Conservation (phyloP, 2,888 invertebrate genomes). For the Brachyptera risi region DNA sequence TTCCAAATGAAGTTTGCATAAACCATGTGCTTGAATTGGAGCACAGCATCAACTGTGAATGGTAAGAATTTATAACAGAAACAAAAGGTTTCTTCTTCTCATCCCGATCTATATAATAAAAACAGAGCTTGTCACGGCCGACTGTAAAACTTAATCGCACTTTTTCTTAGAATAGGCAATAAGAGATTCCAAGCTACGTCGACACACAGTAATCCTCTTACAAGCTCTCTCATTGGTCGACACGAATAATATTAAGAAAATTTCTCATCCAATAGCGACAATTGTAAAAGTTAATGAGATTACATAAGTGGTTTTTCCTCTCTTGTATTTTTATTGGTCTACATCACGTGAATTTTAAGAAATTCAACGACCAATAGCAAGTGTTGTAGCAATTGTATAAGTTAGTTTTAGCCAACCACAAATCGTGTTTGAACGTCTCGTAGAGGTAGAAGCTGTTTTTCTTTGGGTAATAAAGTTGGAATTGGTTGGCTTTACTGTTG, state of each 20-base stretch:
- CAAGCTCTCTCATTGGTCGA: slow-evolving; percentile 4
- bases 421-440: slow-evolving; percentile 27
- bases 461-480: slow-evolving; percentile 30
- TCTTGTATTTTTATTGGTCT: slow-evolving; percentile 21
- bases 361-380: slow-evolving; percentile 25
- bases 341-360: slow-evolving; percentile 19
- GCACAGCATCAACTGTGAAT: too few species aligned
- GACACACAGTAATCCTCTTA: not conserved
- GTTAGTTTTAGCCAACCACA: slow-evolving; percentile 31
- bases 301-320: slow-evolving; percentile 18
- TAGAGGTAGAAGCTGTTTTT: slow-evolving; percentile 22
- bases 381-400: slow-evolving; percentile 26
- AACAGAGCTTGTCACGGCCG: too few species aligned
- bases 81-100: too few species aligned
- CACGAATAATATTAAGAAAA: slow-evolving; percentile 10
- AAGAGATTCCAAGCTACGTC: slow-evolving; percentile 5
- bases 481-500: slow-evolving; percentile 32
- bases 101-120: too few species aligned
- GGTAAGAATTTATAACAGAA: too few species aligned
- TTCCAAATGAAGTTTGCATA: too few species aligned
- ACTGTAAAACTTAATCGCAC: not conserved
- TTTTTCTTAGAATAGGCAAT: not conserved
- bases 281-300: slow-evolving; percentile 21
- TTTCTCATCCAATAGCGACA: slow-evolving; percentile 16
- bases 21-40: too few species aligned